Percentiles rank a stretch among this genome's conserved stretches.
phyloP scores from a whole-genome alignment of 1,140 invertebrate species.

The Solenopsis fugax region DNA sequence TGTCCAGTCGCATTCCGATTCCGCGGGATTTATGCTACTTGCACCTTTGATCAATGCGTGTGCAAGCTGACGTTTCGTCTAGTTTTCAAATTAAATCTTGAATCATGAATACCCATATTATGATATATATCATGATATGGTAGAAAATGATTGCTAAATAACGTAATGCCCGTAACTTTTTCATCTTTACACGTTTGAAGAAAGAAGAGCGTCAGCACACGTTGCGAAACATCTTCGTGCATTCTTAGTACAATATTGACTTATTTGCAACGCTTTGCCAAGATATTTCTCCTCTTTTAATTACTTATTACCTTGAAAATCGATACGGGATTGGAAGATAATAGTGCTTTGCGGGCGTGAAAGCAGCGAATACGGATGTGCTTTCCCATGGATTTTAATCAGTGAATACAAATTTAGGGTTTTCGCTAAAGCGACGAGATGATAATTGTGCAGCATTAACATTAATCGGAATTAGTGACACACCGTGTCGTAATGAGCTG shows the following conservation, averaged over 20 bases:
- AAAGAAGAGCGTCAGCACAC: not conserved
- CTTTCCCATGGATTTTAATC: conserved; percentile 25
- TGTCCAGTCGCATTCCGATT: conserved; percentile 60
- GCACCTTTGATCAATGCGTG: conserved; percentile 40
- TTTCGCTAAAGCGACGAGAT: conserved; percentile 21
- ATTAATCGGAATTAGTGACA: conserved; percentile 67
- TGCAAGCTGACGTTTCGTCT: not conserved
- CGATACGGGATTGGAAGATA: not conserved
- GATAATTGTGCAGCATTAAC: conserved; percentile 63
- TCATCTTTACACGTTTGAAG: not conserved
- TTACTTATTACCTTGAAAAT: not conserved
- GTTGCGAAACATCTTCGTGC: not conserved
- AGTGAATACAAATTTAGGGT: conserved; percentile 34
- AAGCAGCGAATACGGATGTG: not conserved
- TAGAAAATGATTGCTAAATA: not conserved
- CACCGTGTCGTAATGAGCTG: conserved; percentile 63
- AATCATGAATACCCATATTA: not conserved
- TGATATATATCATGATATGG: not conserved
- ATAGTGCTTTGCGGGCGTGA: not conserved
- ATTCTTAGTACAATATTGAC: not conserved
- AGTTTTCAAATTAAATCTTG: not conserved
- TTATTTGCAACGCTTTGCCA: not conserved
- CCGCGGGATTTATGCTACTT: conserved; percentile 68
- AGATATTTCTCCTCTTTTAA: not conserved
- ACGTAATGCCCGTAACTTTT: too few species aligned